These are phyloP conservation scores for Campoplex nolae DNA, from an alignment of 2,888 invertebrate genomes.

Conservation along the genomic window DNA sequence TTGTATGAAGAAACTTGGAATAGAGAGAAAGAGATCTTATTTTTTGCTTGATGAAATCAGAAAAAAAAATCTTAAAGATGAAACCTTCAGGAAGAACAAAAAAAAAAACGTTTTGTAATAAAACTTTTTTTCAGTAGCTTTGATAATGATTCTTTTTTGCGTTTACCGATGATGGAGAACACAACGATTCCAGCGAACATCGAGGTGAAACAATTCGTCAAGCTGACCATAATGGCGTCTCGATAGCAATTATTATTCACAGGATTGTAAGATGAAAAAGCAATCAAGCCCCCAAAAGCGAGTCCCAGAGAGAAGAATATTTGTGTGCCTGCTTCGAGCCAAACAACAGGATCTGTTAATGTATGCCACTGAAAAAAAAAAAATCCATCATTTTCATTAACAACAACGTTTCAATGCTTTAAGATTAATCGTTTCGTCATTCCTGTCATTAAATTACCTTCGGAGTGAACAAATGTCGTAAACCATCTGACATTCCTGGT, in stretches of 20 bases:
- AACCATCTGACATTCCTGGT: conserved; percentile 94
- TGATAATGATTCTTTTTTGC: neutral
- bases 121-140: no score
- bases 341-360: conserved; percentile 96
- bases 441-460: conserved; percentile 85
- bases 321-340: conserved; percentile 99
- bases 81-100: neutral
- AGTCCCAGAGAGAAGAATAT: conserved; percentile 98
- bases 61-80: no score
- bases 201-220: conserved; percentile 97
- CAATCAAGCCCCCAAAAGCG: conserved; percentile 98
- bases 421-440: neutral
- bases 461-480: conserved; percentile 95
- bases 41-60: neutral
- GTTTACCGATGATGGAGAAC: conserved; percentile 94
- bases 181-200: conserved; percentile 99
- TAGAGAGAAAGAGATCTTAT: neutral
- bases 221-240: conserved; percentile 96
- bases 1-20: neutral
- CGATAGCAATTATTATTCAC: conserved; percentile 98
- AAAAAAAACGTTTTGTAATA: neutral
- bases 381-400: neutral
- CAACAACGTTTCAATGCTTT: neutral
- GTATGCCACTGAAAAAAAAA: conserved; percentile 89
- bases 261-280: conserved; percentile 98